These are phyloP conservation scores for Aythya baeri DNA, from an alignment of 2,113 vertebrate species.

Conservation along the genomic window DNA sequence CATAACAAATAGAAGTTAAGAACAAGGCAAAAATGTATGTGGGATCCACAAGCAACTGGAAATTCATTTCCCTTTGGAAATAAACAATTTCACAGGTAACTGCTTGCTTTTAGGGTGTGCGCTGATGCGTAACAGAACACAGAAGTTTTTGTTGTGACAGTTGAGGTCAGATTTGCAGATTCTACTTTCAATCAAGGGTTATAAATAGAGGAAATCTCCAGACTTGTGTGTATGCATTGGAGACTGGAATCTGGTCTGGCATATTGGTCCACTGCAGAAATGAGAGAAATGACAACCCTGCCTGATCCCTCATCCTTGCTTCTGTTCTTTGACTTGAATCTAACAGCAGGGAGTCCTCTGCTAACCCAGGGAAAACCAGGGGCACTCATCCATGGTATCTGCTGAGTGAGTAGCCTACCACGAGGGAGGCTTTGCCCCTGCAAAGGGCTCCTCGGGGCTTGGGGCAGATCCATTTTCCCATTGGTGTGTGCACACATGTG, in stretches of 20 bases:
- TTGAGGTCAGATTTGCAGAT: neutral
- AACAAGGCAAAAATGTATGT: neutral
- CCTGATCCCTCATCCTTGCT: neutral
- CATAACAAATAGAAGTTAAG: neutral
- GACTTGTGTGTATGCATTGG: neutral
- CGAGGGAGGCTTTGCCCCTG: neutral
- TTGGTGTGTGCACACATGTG: neutral
- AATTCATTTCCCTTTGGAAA: neutral
- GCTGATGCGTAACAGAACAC: neutral
- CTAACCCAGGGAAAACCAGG: neutral
- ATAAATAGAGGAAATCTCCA: neutral
- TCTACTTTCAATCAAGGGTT: neutral
- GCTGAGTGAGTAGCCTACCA: neutral
- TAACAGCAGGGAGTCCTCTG: neutral
- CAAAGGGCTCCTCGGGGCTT: slow-evolving; percentile 35
- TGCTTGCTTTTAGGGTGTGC: neutral
- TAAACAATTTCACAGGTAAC: neutral
- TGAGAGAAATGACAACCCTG: neutral
- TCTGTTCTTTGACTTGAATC: neutral
- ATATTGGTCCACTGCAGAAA: neutral
- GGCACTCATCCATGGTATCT: neutral
- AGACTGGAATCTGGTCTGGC: neutral
- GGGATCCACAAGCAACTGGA: neutral
- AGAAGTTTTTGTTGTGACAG: neutral
- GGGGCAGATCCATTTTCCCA: slow-evolving; percentile 46